Base-by-base conservation (phyloP, 2,797 vertebrate species). In the Fratercula arctica region DNA sequence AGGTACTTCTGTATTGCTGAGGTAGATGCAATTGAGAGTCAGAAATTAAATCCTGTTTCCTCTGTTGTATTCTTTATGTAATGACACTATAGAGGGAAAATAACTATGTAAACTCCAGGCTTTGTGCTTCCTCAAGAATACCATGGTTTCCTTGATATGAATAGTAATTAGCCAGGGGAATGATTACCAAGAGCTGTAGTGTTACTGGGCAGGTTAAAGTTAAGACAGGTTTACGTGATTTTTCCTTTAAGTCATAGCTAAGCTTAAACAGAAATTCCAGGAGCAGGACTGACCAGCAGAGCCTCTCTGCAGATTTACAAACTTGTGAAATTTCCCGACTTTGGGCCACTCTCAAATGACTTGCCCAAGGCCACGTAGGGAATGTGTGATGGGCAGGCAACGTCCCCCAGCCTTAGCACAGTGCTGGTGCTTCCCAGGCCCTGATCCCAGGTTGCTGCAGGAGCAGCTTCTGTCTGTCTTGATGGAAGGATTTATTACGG, bases 31-130 rank as follows among this genome's bases (percentile, higher is more conserved):
- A 64, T 43, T 78, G 16, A 41, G 63, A 84, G 41, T 72, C 66
- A 85, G 46, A 94, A 96, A 90, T 88, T 91, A 93, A 90, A 93
- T 88, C 54, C 11, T 9, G 8, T 86, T 91, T 81, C 39, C 87
- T 91, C 76, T 83, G 13, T 51, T 78, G 66, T 74, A 46, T 78
- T 92, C 39, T 85, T 85, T 89, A 74, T 54, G 35, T 46, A 87
- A 91, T 87, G 25, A 90, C 39, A 68, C 53, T 77, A 21, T 21
- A 81, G 50, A 82, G 26, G 33, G 29, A 87, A 84, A 93, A 85
- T 41, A 91, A 94, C 78, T 80, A 80, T 3, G 37, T 90, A 87
- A 94, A 94, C 66, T 84, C 5, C 54, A 86, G 57, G n/a, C 59
- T 83, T 87, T 70, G n/a, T 75, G 11, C 18, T 91, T 92, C 37